phyloP scores from a whole-genome alignment of 2,797 vertebrate genomes.

The Pitangus sulphuratus region DNA sequence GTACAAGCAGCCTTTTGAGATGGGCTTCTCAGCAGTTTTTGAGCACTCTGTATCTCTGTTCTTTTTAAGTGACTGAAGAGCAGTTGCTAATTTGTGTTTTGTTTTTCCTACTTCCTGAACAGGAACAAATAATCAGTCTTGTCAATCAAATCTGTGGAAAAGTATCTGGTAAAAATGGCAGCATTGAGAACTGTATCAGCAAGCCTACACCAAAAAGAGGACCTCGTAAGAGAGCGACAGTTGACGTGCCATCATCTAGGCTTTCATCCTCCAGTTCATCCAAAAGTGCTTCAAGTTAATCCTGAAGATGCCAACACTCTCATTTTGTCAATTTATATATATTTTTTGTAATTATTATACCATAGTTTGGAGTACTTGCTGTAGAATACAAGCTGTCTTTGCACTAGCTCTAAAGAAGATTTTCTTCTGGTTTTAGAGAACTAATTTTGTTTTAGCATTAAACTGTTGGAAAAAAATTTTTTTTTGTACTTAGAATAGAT shows the following conservation, averaged over 20 bases:
- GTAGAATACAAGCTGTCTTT: slow-evolving; percentile 98
- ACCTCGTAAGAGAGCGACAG: slow-evolving; percentile 90
- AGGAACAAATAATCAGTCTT: slow-evolving; percentile 98
- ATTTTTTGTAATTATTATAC: slow-evolving; percentile 85
- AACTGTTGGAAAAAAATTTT: slow-evolving; percentile 79
- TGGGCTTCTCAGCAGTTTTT: background rate
- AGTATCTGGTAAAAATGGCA: slow-evolving; percentile 85
- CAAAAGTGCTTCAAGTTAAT: slow-evolving; percentile 87
- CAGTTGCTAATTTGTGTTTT: background rate
- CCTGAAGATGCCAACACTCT: slow-evolving; percentile 82
- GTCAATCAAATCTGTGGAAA: slow-evolving; percentile 96
- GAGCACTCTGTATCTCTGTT: background rate
- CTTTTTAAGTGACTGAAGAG: background rate
- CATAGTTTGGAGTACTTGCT: slow-evolving; percentile 95
- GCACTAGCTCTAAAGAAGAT: slow-evolving; percentile 99
- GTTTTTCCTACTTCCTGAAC: background rate
- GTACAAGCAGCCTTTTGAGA: background rate
- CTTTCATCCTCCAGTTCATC: slow-evolving; percentile 88
- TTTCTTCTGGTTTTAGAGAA: slow-evolving; percentile 90
- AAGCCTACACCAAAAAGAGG: slow-evolving; percentile 93
- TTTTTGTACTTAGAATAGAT: slow-evolving; percentile 81
- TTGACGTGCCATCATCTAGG: slow-evolving; percentile 91
- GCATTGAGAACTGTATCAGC: slow-evolving; percentile 85
- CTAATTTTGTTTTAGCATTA: slow-evolving; percentile 95
- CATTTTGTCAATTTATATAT: slow-evolving; percentile 77